These are phyloP conservation scores for Bombus impatiens DNA, from an alignment of 1,140 invertebrate genomes.

Conservation along the genomic window DNA sequence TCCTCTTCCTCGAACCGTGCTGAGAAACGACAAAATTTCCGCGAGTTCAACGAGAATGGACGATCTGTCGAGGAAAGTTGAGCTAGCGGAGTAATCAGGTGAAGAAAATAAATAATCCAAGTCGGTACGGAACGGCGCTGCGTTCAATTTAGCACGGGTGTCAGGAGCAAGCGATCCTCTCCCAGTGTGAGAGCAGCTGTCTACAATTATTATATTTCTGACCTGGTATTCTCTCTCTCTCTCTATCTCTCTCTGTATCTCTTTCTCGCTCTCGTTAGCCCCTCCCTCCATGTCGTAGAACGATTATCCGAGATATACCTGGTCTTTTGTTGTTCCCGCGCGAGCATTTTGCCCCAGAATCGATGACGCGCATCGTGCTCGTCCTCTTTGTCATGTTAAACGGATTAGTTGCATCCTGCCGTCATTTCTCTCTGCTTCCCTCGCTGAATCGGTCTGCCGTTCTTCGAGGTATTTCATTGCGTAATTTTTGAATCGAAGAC, in stretches of 20 bases:
- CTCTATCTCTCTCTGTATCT: not conserved
- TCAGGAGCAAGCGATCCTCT: constrained; percentile 62
- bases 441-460: not conserved
- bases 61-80: constrained; percentile 17
- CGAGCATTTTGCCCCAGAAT: constrained; percentile 51
- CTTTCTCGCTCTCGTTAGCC: constrained; percentile 15
- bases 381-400: constrained; percentile 67
- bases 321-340: constrained; percentile 62
- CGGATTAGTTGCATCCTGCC: constrained; percentile 63
- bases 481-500: not conserved
- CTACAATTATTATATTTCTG: constrained; percentile 68
- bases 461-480: not conserved
- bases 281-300: constrained; percentile 21
- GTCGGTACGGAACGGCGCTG: constrained; percentile 33
- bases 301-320: constrained; percentile 66
- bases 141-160: constrained; percentile 63
- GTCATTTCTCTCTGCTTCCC: not conserved
- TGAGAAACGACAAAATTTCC: not conserved
- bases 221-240: constrained; percentile 28
- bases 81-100: constrained; percentile 8
- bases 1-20: not conserved
- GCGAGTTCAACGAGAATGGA: not conserved
- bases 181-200: constrained; percentile 60
- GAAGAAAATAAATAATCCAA: constrained; percentile 53
- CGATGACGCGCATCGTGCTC: constrained; percentile 62